Evolutionary conservation across 2,888 invertebrate genomes (phyloP), one percentile per base, ranked within the genome.

Genomic region (Acronicta alni): DNA sequence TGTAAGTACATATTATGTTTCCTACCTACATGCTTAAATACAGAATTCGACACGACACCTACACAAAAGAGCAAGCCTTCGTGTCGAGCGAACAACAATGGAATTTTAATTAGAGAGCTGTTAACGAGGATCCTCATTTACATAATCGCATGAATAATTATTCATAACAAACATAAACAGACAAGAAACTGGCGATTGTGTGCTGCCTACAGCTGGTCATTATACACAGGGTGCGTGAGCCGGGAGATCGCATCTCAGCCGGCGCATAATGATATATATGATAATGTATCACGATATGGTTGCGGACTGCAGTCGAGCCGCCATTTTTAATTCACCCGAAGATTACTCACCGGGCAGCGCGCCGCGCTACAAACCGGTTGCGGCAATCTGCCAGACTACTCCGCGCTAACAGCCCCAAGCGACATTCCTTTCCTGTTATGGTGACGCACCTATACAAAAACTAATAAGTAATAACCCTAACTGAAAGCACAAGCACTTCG

Each of bases 121-220:
- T 89, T 89, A 91, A 88, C 88, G 86, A 89, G 86, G 81, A 87
- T 85, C 77, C 81, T 75, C 84, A 91, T 92, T 86, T 89, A 85
- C 91, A 92, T 93, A 92, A 91, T 89, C 86, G 88, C 87, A 89
- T 90, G 84, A 85, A 89, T 89, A 86, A 89, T 89, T 88, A 90
- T 89, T 89, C 86, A 89, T 89, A 88, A 87, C 85, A 86, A 89
- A 89, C 81, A 85, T 80, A 87, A 87, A 87, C 82, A 84, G 71
- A 80, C 66, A 70, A 84, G 81, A 83, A 84, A 82, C 82, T 65
- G 79, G 72, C 75, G 74, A 80, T 79, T 81, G 80, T 81, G 74
- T 79, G 73, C 57, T 62, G 75, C 66, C 66, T 77, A 75, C 81
- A 80, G 72, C 64, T 80, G 78, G 79, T 71, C 76, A 81, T 85